These are phyloP conservation scores for Tenebrio molitor DNA, from an alignment of 1,140 invertebrate species.

Conservation along the genomic window DNA sequence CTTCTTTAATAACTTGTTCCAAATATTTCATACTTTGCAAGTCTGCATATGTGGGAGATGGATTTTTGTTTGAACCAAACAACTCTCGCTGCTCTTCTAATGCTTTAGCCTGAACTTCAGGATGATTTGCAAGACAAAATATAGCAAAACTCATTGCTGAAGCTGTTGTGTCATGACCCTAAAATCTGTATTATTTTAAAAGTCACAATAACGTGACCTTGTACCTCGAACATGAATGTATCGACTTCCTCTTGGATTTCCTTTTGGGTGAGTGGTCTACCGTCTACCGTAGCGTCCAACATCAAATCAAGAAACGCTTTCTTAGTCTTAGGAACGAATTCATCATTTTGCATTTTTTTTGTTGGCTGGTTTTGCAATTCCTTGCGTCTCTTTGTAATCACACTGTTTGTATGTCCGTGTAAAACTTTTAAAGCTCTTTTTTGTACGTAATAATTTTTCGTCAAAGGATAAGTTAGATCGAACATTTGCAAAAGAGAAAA, in stretches of 20 bases:
- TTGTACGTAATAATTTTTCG: slow-evolving; percentile 60
- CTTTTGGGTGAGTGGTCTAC: slow-evolving; percentile 70
- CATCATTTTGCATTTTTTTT: slow-evolving; percentile 40
- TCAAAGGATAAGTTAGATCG: slow-evolving; percentile 56
- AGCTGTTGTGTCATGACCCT: slow-evolving; percentile 61
- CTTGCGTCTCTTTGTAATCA: slow-evolving; percentile 67
- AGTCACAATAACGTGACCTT: background rate
- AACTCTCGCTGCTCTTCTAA: no score
- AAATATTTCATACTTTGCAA: no score
- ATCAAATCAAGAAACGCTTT: slow-evolving; percentile 83
- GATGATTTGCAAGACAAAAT: slow-evolving; percentile 54
- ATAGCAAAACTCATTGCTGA: slow-evolving; percentile 58
- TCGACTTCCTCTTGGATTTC: slow-evolving; percentile 88
- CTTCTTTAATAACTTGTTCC: no score
- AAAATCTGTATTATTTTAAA: slow-evolving; percentile 22
- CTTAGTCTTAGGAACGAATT: slow-evolving; percentile 68
- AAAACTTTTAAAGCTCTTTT: slow-evolving; percentile 73
- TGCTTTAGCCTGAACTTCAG: slow-evolving; percentile 52
- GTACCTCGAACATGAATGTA: slow-evolving; percentile 87
- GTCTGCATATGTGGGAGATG: no score
- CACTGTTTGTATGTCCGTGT: slow-evolving; percentile 77
- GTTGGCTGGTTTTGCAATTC: slow-evolving; percentile 54
- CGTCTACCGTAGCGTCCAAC: slow-evolving; percentile 73
- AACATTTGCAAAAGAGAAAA: slow-evolving; percentile 62
- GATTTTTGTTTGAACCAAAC: no score